Evolutionary conservation across 2,888 invertebrate genomes (phyloP), one percentile per base, ranked within the genome.

Genomic region (Dromius quadrimaculatus): DNA sequence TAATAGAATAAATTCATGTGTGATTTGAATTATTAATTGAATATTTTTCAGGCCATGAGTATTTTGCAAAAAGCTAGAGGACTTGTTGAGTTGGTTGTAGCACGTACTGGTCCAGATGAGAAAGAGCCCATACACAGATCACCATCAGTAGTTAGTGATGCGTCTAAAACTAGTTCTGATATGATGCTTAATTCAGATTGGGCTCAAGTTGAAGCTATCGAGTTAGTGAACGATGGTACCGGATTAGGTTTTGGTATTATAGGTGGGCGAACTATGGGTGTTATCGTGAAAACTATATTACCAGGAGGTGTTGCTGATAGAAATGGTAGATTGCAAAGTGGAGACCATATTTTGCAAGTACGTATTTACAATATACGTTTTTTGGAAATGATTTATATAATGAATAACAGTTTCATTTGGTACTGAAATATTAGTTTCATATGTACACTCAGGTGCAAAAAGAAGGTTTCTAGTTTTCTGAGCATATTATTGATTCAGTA

Each of bases 181-280:
- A 91, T 90, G 85, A 86, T 92, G 79, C 87, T 94, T 71, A 89
- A 86, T 47, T 93, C 95, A 71, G 97, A 97, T 83, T 97, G 95
- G 93, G 95, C 95, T 15, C 96, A 97, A 84, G 94, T 98, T 76
- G 98, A 99, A 87, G 94, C 97, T 71, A 96, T 99, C 77, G 97
- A 98, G 81, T 86, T 99, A 74, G 92, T 97, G 47, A 98, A 98
- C 83, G 98, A 98, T 88, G 98, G 97, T 72, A 94, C 96, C 71
- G 98, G 98, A 23, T 89, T 99, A 76, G 99, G 99, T 36, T 99
- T 99, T 85, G 99, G 95, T 79, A 99, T 99, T 78, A 97, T 99
- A 79, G 98, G 98, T 19, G 95, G 94, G 57, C 90, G 97, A 76
- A 96, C 96, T 75, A 97, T 98, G 75, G 98, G 99, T 3, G 98